Evolutionary conservation across 2,113 vertebrate species (phyloP), one percentile per base, ranked within the genome.

Genomic region (Silurus glanis): DNA sequence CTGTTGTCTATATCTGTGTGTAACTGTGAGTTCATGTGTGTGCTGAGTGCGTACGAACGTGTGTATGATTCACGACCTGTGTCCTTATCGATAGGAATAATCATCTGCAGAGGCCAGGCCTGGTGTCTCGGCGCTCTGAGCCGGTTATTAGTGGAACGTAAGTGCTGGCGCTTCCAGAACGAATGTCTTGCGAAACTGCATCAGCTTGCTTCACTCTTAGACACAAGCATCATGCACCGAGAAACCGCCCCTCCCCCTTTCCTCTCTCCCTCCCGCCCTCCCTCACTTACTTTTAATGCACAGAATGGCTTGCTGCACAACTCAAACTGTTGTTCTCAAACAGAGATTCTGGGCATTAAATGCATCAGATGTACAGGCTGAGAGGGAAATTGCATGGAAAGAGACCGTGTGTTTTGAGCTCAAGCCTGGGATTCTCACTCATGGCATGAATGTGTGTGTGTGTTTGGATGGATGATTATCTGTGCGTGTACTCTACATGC

Each of bases 91-190:
- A 80, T 90, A 91, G 90, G 90, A 90, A 90, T 90, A 91, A 89
- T 88, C 89, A 91, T 84, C 88, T 90, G 89, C 89, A 85, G 90
- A 88, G 91, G 72, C 91, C 89, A 49, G 91, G 88, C 72, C 87
- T 91, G 89, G 88, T 89, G 84, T 91, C 91, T 55, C 88, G 91
- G 86, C 88, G 91, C 87, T 91, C 88, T 91, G 91, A 91, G 86
- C 89, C 89, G 16, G 89, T 91, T 87, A 91, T 91, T 90, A 89
- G 89, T 85, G 91, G 91, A 88, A 90, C 85, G 91, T 91, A 90
- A 91, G 91, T 91, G 76, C 75, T 86, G 85, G 86, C 71, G 28
- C 82, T 80, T 56, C 56, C 61, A 80, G 45, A 76, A 80, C 37
- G 79, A 88, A 90, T 88, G 84, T 88, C 83, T 87, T 64, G 56